Percentiles rank a stretch among this genome's conserved stretches.
Evolutionary conservation across 2,888 invertebrate species (phyloP).

Genomic region (Drosophila rellima): DNA sequence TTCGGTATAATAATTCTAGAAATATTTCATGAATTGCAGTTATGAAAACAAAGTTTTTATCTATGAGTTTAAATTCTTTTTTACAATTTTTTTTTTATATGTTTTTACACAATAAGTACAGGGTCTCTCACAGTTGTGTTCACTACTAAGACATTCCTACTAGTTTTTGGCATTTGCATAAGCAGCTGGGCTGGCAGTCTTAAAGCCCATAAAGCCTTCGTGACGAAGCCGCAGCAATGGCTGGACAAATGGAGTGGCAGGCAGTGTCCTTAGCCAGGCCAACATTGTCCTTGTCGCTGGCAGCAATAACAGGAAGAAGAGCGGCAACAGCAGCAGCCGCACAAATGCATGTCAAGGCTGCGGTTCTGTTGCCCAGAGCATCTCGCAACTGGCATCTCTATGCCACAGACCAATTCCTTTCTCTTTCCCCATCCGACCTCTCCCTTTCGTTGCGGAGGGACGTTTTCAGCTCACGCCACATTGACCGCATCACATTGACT

Average conservation of each 20-base stretch:
- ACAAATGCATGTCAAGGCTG: constrained; percentile 80
- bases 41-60: no score
- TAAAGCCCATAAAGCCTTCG: constrained; percentile 38
- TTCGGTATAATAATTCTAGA: no score
- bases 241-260: constrained; percentile 55
- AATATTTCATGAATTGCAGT: no score
- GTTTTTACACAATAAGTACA: neutral
- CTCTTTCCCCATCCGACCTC: neutral
- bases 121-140: neutral
- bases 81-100: neutral
- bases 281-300: constrained; percentile 53
- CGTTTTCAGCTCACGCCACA: constrained; percentile 41
- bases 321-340: constrained; percentile 51
- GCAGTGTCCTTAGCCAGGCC: constrained; percentile 12
- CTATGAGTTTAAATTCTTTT: no score
- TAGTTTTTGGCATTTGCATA: constrained; percentile 38
- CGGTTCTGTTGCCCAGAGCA: constrained; percentile 53
- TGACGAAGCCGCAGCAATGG: constrained; percentile 65
- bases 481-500: constrained; percentile 70
- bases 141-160: neutral
- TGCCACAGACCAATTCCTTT: neutral
- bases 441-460: neutral
- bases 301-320: constrained; percentile 30
- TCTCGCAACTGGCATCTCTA: neutral
- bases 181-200: constrained; percentile 21